phyloP scores from a whole-genome alignment of 2,888 invertebrate species.

The Conus canariensis region DNA sequence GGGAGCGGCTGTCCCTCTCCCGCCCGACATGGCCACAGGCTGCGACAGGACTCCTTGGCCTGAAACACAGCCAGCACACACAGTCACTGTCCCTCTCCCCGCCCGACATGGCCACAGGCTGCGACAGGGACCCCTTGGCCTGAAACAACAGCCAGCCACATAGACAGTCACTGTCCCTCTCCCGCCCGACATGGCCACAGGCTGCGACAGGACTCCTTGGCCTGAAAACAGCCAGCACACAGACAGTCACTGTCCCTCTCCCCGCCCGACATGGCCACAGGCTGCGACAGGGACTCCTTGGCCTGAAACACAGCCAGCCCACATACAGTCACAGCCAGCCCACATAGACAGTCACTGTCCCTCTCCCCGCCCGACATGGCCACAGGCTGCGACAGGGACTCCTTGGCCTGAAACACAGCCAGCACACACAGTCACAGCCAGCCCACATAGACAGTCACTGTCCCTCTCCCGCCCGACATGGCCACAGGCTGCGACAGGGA shows the following conservation, averaged over 20 bases:
- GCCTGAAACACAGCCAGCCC: too few relatives aligned
- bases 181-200: too few relatives aligned
- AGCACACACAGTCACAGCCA: neutral
- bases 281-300: too few relatives aligned
- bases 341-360: conserved; percentile 1
- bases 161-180: too few relatives aligned
- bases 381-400: neutral
- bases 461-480: conserved; percentile 30
- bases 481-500: neutral
- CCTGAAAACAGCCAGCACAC: too few relatives aligned
- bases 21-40: conserved; percentile 3
- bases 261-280: too few relatives aligned
- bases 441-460: neutral
- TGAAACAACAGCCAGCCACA: too few relatives aligned
- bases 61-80: neutral
- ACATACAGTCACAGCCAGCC: too few relatives aligned
- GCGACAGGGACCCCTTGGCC: neutral
- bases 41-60: neutral
- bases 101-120: neutral
- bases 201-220: too few relatives aligned
- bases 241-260: too few relatives aligned
- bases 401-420: neutral
- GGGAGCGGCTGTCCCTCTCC: conserved; percentile 31
- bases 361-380: conserved; percentile 27
- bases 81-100: conserved; percentile 21